Base-by-base conservation (phyloP, 2,888 invertebrate genomes). In the Agrilus cyanescens region DNA sequence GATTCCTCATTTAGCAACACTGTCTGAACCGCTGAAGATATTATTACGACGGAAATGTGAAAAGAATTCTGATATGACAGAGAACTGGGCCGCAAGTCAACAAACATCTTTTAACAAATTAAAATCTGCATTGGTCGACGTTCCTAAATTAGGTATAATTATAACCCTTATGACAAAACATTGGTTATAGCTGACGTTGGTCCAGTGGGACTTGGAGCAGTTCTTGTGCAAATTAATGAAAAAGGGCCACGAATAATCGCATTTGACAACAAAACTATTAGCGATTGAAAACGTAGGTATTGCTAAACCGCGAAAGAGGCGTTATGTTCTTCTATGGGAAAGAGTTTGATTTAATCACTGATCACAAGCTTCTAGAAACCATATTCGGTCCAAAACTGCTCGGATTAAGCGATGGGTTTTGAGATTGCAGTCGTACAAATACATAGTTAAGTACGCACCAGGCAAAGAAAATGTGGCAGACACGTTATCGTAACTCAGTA, bases 291-390 rank as follows among this genome's bases (percentile, higher is more conserved):
- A 37, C 51, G 46, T 37, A 33, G 53, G n/a, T 60, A 62, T 48
- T 67, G 55, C 6, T 58, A 61, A 45, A 57, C 57, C 5, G 59
- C 60, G 63, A 55, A 41, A 46, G 46, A 32, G 52, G 54, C 20
- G 40, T 50, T 25, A 47, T 48, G 32, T 54, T 54, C 37, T 38
- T 55, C 32, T 49, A 46, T 39, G 50, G 53, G 10, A 46, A 44
- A 39, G 40, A 49, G 12, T 54, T 55, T 37, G 52, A 55, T 35
- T 37, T 55, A 16, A 37, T 55, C 6, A 56, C 54, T 4, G 54
- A 57, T 36, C 55, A 57, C 43, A 54, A 57, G 40, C 65, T 67
- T 3, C 48, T 70, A 32, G 53, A 58, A 41, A 51, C 46, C 16
- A 56, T 57, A 40, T 56, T 57, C 44, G 46, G 46, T 13, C 44